Base-by-base conservation (phyloP, 2,797 vertebrate genomes). In the Esox lucius region DNA sequence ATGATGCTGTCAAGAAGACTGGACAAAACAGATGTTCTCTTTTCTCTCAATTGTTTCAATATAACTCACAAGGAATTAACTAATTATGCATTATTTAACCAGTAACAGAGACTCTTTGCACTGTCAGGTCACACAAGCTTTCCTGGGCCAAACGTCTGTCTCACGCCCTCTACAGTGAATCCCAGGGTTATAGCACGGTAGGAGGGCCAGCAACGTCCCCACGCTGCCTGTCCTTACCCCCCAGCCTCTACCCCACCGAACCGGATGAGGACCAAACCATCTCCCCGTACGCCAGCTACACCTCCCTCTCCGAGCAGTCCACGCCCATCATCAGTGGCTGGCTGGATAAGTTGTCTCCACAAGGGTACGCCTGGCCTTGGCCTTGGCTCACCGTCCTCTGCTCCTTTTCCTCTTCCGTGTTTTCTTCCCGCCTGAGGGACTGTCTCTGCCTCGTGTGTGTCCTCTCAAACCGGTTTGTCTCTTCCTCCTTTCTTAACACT, bases 331-430 rank as follows among this genome's bases (percentile, higher is more conserved):
- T 98, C 84, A 94, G 93, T 0, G 93, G 96, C 82, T 99, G 97
- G 97, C 90, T 99, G 83, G 98, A 99, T 90, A 99, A 99, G 85
- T 94, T 99, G 26, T 98, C 97, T 4, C 97, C 97, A 2, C 98
- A 99, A 83, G 98, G 98, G 97, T 96, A 91, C 0, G 92, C 70
- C 80, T 77, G 71, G 28, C 26, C 70, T 79, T 77, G 80, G 61
- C 84, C 84, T 66, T 73, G 83, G 71, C 75, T 90, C 73, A 73
- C 12, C 71, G 76, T 88, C 78, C 80, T 92, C 71, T 79, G 87
- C 78, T 86, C 83, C 76, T 83, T 88, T 87, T 87, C 87, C 90
- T 85, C 85, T 74, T 89, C 86, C 85, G 33, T 49, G 15, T 61
- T 89, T 82, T 92, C 90, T 84, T 91, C 80, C 78, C 78, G 85